These are phyloP conservation scores for Acanthochromis polyacanthus DNA, from an alignment of 2,113 vertebrate genomes.

Conservation along the genomic window DNA sequence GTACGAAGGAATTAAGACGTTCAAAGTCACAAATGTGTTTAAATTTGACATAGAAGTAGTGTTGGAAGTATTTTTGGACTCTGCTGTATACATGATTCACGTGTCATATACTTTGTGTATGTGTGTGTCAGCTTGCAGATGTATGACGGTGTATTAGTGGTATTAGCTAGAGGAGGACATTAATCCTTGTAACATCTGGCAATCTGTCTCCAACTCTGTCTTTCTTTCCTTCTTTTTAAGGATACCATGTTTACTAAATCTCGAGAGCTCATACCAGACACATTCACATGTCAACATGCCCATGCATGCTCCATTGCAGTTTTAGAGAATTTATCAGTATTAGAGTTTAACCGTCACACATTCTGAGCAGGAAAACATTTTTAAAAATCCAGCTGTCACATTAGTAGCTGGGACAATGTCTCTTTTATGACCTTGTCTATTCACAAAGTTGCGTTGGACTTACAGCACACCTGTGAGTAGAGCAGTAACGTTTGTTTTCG, in stretches of 20 bases:
- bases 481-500: conserved; percentile 15
- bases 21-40: background rate
- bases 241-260: conserved; percentile 18
- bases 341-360: background rate
- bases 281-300: background rate
- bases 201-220: conserved; percentile 23
- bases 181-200: conserved; percentile 70
- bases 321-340: background rate
- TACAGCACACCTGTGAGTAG: background rate
- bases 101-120: conserved; percentile 14
- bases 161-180: conserved; percentile 40
- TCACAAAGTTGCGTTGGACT: background rate
- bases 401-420: background rate
- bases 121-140: conserved; percentile 36
- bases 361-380: too few relatives aligned
- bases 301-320: background rate
- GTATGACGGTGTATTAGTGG: conserved; percentile 42
- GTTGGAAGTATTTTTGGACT: conserved; percentile 15
- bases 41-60: too few relatives aligned
- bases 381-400: background rate
- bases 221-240: conserved; percentile 29
- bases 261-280: background rate
- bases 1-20: background rate
- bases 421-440: conserved; percentile 6
- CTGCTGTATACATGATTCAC: background rate